Conservation (phyloP, 2,888 invertebrate genomes). For the Trichogramma dendrolimi region DNA sequence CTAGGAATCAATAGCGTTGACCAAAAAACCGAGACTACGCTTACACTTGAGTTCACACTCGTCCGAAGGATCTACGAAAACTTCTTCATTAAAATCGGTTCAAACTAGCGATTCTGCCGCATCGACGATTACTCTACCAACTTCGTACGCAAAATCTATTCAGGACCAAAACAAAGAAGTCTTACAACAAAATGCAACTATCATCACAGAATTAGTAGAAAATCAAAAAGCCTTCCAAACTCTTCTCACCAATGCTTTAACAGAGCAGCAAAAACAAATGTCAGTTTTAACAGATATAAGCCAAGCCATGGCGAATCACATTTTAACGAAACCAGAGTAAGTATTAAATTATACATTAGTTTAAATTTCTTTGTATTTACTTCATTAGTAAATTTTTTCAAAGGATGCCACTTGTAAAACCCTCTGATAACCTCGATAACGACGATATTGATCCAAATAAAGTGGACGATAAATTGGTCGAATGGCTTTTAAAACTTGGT, state of each 20-base stretch:
- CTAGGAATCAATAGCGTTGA: no score
- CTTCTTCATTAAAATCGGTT: slow-evolving; percentile 52
- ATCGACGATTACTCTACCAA: neutral
- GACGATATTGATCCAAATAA: neutral
- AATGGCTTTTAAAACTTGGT: slow-evolving; percentile 69
- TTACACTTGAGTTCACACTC: no score
- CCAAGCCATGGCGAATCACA: slow-evolving; percentile 45
- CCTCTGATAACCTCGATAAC: slow-evolving; percentile 34
- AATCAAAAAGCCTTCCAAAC: slow-evolving; percentile 70
- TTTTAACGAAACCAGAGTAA: slow-evolving; percentile 27
- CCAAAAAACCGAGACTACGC: no score
- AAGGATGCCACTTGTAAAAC: slow-evolving; percentile 43
- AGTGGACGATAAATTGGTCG: slow-evolving; percentile 59
- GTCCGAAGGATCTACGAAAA: slow-evolving; percentile 6
- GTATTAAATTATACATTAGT: neutral
- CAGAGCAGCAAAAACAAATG: slow-evolving; percentile 66
- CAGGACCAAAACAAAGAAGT: no score
- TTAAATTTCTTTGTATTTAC: neutral
- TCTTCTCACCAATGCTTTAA: slow-evolving; percentile 65
- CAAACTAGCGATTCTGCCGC: slow-evolving; percentile 53
- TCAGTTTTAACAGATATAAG: slow-evolving; percentile 56
- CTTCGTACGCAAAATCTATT: no score
- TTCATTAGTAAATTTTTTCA: neutral
- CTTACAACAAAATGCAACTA: no score
- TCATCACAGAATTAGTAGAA: slow-evolving; percentile 62